Conservation (phyloP, 2,113 vertebrate species). For the Struthio camelus region DNA sequence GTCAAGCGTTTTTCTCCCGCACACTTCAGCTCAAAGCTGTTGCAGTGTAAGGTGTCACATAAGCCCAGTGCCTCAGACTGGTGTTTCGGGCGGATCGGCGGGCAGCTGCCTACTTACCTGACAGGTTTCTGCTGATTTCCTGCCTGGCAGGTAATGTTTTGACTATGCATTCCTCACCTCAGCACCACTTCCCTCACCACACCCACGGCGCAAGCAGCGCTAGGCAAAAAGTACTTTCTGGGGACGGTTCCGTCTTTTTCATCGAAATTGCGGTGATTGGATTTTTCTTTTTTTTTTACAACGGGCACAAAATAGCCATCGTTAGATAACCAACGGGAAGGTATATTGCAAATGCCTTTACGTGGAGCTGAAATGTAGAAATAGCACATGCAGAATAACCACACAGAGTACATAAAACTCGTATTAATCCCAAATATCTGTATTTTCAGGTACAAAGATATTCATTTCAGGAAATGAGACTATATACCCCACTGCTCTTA, state of each 20-base stretch:
- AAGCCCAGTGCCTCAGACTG: rapidly evolving
- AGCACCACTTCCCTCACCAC: not conserved
- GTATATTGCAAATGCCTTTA: rapidly evolving
- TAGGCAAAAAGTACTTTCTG: rapidly evolving
- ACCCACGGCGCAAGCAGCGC: not conserved
- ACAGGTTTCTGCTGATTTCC: rapidly evolving
- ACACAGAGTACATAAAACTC: not conserved
- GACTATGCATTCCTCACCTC: rapidly evolving
- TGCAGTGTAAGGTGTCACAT: not conserved
- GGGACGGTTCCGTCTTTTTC: too few relatives aligned
- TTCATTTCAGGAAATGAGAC: not conserved
- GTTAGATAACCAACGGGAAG: not conserved
- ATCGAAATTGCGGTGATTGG: rapidly evolving
- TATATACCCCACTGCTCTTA: rapidly evolving
- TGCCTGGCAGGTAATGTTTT: rapidly evolving
- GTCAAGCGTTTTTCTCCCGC: not conserved
- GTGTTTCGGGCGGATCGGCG: not conserved
- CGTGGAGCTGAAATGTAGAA: not conserved
- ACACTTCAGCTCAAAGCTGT: not conserved
- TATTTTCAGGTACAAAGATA: not conserved
- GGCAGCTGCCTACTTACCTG: not conserved
- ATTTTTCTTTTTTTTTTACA: not conserved
- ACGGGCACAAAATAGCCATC: not conserved
- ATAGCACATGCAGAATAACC: not conserved
- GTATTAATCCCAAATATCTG: not conserved